These are phyloP conservation scores for Urosaurus nigricauda DNA, from an alignment of 2,797 vertebrate species.

Conservation along the genomic window DNA sequence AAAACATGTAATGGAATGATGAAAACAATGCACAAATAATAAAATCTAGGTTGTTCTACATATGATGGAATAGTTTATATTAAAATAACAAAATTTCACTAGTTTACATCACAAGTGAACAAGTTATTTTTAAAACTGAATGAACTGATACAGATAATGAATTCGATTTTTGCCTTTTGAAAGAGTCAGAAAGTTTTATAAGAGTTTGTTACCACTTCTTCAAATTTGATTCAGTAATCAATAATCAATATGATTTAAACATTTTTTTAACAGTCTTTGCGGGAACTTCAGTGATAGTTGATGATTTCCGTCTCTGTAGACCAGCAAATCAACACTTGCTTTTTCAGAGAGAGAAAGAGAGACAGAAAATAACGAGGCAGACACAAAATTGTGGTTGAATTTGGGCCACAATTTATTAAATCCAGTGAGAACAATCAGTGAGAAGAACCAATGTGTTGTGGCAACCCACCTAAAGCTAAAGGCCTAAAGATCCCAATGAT, in stretches of 20 bases:
- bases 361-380: too few relatives aligned
- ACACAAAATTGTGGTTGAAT: too few relatives aligned
- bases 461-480: too few relatives aligned
- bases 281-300: background rate
- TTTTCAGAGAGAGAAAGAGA: too few relatives aligned
- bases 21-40: conserved; percentile 22
- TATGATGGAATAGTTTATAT: background rate
- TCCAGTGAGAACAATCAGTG: too few relatives aligned
- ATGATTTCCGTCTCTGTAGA: too few relatives aligned
- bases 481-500: background rate
- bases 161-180: background rate
- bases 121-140: background rate
- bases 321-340: too few relatives aligned
- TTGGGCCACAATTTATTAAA: too few relatives aligned
- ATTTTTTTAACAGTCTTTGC: background rate
- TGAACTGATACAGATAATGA: background rate
- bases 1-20: conserved; percentile 25
- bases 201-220: background rate
- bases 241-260: background rate
- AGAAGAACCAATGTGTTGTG: too few relatives aligned
- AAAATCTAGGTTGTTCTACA: background rate
- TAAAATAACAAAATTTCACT: background rate
- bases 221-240: background rate
- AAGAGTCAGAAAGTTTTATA: background rate
- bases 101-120: background rate